A percentile compares a stretch with the other conserved stretches of the same genome.
Evolutionary conservation across 2,113 vertebrate genomes (phyloP).

Genomic region (Thamnaconus septentrionalis): DNA sequence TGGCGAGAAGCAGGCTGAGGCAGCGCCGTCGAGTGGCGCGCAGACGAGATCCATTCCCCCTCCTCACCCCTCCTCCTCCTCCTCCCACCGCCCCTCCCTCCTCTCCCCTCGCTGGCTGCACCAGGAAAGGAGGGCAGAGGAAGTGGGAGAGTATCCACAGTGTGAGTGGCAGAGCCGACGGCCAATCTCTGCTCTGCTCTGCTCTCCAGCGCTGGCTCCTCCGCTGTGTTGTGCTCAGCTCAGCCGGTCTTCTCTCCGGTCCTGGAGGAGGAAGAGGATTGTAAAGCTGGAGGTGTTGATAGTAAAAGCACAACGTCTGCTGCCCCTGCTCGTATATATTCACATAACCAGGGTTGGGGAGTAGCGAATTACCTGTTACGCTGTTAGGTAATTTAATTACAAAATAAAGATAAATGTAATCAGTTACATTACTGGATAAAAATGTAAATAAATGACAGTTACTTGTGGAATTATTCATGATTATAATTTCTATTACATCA

Average conservation of each 20-base stretch:
- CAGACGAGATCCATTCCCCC: constrained; percentile 61
- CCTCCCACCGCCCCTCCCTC: no score
- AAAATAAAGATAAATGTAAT: no score
- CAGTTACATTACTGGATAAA: no score
- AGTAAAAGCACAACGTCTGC: constrained; percentile 5
- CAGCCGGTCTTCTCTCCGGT: constrained; percentile 27
- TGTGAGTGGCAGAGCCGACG: constrained; percentile 56
- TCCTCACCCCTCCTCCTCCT: no score
- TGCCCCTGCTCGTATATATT: no score
- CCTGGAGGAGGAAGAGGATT: constrained; percentile 15
- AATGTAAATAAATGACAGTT: no score
- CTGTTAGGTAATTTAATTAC: no score
- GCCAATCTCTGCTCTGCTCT: constrained; percentile 66
- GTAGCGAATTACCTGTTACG: no score
- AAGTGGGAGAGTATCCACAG: constrained; percentile 61
- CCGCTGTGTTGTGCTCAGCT: constrained; percentile 28
- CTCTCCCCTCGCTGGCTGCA: constrained; percentile 64
- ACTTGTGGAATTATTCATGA: no score
- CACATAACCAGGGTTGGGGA: no score
- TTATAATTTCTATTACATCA: no score
- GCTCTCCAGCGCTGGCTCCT: constrained; percentile 20
- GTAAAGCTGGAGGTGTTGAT: constrained; percentile 31
- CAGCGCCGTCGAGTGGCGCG: constrained; percentile 54
- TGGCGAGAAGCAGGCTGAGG: constrained; percentile 60
- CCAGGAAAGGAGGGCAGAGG: constrained; percentile 72